Evolutionary conservation across 2,888 invertebrate species (phyloP), one percentile per base, ranked within the genome.

Genomic region (Acrobasis repandana): DNA sequence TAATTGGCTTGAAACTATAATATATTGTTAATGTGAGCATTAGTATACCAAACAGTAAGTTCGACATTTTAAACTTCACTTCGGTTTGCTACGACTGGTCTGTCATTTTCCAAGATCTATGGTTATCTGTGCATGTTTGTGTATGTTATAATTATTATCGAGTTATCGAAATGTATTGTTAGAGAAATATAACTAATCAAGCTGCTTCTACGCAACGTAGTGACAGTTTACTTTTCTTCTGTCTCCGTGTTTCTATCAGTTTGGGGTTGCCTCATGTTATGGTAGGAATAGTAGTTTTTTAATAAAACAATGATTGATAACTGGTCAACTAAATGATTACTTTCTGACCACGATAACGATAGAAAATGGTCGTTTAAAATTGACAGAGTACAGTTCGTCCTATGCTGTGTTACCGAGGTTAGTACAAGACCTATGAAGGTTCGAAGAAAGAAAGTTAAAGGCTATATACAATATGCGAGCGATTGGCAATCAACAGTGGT

Each of bases 141-240:
- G 82, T 90, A 86, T 85, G 85, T 86, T 77, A 82, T 74, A 78
- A 52, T 52, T 83, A 85, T 80, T 82, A 86, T 86, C 85, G 82
- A 85, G 85, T 90, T 89, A 88, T 85, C 83, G 77, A 83, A 82
- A 77, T 88, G 83, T 90, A 90, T 88, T 82, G 80, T 90, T 91
- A 91, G 86, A 77, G 79, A 80, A 82, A 82, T 77, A 81, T 76
- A 50, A 67, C 58, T 80, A 79, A 80, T 77, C 73, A 70, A 77
- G 73, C 82, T 79, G 85, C 88, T 88, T 88, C 74, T 81, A 80
- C 76, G 80, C 83, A 74, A 72, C 64, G 76, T 87, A 83, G 85
- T 79, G 74, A 79, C 77, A 77, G 76, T 75, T 80, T 82, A 75
- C 77, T 77, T 81, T 66, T 60, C 63, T 72, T 71, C 65, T 52